A percentile compares a stretch with the other conserved stretches of the same genome.
Evolutionary conservation across 2,113 vertebrate species (phyloP).

Genomic region (Tragelaphus scriptus): DNA sequence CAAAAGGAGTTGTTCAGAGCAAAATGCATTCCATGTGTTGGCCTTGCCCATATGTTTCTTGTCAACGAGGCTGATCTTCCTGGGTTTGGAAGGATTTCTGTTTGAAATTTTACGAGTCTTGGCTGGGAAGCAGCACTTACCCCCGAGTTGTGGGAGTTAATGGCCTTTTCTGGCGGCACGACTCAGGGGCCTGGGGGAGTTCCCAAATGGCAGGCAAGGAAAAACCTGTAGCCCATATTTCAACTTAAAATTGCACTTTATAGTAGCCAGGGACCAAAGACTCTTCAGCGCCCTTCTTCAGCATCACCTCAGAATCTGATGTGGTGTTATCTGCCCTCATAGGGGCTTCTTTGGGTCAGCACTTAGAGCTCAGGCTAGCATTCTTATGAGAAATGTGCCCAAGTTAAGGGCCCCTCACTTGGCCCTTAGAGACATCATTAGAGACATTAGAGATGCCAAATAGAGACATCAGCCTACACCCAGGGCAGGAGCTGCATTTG

Average conservation of each 20-base stretch:
- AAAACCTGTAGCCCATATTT: slow-evolving; percentile 25
- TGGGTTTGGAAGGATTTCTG: slow-evolving; percentile 65
- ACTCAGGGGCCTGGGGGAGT: slow-evolving; percentile 29
- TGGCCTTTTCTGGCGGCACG: slow-evolving; percentile 57
- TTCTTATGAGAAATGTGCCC: neutral
- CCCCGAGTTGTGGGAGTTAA: slow-evolving; percentile 57
- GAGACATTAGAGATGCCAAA: neutral
- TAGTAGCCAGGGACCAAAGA: neutral
- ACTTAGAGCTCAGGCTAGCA: neutral
- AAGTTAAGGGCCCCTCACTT: neutral
- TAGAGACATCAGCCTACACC: neutral
- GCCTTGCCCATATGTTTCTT: slow-evolving; percentile 69
- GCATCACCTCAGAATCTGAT: neutral
- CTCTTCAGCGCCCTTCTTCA: neutral
- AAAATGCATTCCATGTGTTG: slow-evolving; percentile 74
- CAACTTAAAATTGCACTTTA: slow-evolving; percentile 40
- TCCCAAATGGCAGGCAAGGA: slow-evolving; percentile 52
- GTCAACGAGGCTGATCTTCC: slow-evolving; percentile 66
- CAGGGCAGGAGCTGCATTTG: neutral
- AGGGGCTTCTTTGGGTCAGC: neutral
- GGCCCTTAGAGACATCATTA: too few species aligned
- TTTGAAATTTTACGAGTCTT: slow-evolving; percentile 75
- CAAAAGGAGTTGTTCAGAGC: slow-evolving; percentile 63
- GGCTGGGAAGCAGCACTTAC: slow-evolving; percentile 62
- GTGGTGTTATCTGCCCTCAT: neutral